A percentile compares a stretch with the other conserved stretches of the same genome.
These are phyloP conservation scores for Coendou prehensilis DNA, from an alignment of 2,797 vertebrate genomes.

Conservation along the genomic window DNA sequence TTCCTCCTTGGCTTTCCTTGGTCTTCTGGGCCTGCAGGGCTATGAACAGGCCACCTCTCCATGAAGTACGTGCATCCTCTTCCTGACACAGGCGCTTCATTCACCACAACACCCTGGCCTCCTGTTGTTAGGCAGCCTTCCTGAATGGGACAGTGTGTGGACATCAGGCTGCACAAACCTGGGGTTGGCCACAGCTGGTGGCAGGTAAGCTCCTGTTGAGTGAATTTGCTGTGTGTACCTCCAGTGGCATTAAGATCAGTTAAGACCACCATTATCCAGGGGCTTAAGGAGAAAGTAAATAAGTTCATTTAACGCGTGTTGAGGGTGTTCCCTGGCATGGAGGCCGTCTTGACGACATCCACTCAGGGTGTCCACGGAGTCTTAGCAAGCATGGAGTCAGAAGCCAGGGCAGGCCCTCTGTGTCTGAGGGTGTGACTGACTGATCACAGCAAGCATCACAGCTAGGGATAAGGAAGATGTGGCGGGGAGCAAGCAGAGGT, in stretches of 20 bases:
- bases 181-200: not conserved
- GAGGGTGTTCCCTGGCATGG: not conserved
- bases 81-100: not conserved
- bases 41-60: not conserved
- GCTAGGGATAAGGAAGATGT: not conserved
- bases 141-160: fast-evolving
- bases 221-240: not conserved
- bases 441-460: no score
- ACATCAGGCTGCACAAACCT: not conserved
- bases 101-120: not conserved
- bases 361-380: no score
- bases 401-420: not conserved
- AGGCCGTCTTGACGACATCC: not conserved
- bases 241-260: not conserved
- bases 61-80: not conserved
- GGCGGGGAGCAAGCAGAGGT: not conserved
- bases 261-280: not conserved
- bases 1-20: not conserved
- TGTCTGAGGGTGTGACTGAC: not conserved
- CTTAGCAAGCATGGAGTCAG: no score
- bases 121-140: not conserved
- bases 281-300: not conserved
- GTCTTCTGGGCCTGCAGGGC: not conserved
- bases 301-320: not conserved
- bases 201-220: no score